Evolutionary conservation across 2,113 vertebrate species (phyloP), one percentile per base, ranked within the genome.

Genomic region (Sialia sialis): DNA sequence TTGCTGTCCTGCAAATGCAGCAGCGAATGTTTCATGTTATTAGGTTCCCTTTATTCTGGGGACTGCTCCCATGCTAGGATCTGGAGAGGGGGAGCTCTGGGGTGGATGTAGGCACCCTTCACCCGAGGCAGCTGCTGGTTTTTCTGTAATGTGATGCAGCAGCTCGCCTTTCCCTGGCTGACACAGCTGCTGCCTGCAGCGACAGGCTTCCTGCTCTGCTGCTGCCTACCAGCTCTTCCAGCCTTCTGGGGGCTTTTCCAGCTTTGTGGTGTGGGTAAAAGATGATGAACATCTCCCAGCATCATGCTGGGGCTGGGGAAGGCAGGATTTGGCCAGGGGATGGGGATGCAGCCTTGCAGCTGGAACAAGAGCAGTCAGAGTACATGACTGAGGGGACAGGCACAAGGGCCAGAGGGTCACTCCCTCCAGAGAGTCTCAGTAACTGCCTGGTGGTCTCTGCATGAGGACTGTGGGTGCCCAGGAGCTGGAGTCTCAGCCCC

Each of bases 11-110:
- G 20, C 34, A 74, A 41, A 13, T 30, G 30, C 64, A 48, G 69
- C 36, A 87, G n/a, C 0, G 2, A 62, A 63, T 2, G 0, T 12
- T 79, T 29, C 0, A 0, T 76, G 54, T 62, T 55, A 11, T 21
- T 44, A 46, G 82, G 32, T 32, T 92, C 26, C 39, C 43, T 68
- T 69, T 54, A 15, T 29, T 34, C 46, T 1, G 2, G 9, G 55
- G 19, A 11, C 20, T 81, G 64, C 56, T 84, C 44, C 26, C 2
- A 1, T 54, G 67, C 32, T 38, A 44, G n/a, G 75, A 51, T 83
- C 29, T 22, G 49, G 62, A 59, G 43, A 19, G 16, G 25, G 36
- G 11, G 11, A 68, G 20, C 80, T 69, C 58, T 21, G 38, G 15
- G 16, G 16, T 66, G 51, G 64, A 44, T 27, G 13, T 27, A 72